Percentiles rank a stretch among this genome's conserved stretches.
phyloP scores from a whole-genome alignment of 2,888 invertebrate genomes.

The Drosophila subquinaria region DNA sequence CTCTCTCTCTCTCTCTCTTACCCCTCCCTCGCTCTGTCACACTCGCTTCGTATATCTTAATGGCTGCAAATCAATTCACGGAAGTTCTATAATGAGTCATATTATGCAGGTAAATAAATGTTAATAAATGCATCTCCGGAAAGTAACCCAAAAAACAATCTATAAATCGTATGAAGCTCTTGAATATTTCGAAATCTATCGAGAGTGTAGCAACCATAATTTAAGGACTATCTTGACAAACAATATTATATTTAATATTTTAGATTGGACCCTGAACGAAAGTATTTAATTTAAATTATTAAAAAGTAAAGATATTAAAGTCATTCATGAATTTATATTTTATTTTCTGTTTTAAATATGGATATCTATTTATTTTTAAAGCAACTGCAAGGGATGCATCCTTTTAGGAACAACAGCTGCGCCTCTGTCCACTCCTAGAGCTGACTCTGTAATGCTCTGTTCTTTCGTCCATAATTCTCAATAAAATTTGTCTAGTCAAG shows the following conservation, averaged over 20 bases:
- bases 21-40: not conserved
- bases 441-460: slow-evolving; percentile 7
- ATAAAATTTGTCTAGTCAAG: slow-evolving; percentile 60
- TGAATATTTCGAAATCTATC: not conserved
- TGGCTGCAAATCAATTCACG: slow-evolving; percentile 35
- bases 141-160: not conserved
- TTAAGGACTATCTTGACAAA: no score
- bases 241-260: no score
- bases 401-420: slow-evolving; percentile 20
- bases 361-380: not conserved
- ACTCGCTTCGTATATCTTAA: not conserved
- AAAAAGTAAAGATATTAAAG: not conserved
- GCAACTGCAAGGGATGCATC: not conserved
- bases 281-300: no score
- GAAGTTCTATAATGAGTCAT: slow-evolving; percentile 50
- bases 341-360: not conserved
- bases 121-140: slow-evolving; percentile 40
- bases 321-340: not conserved
- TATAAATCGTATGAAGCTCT: not conserved
- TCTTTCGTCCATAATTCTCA: slow-evolving; percentile 53
- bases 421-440: not conserved
- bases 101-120: slow-evolving; percentile 52
- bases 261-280: no score
- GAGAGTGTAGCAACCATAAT: no score
- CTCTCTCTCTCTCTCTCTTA: not conserved